phyloP scores from a whole-genome alignment of 2,888 invertebrate species.

The Branchipolynoe longqiensis region DNA sequence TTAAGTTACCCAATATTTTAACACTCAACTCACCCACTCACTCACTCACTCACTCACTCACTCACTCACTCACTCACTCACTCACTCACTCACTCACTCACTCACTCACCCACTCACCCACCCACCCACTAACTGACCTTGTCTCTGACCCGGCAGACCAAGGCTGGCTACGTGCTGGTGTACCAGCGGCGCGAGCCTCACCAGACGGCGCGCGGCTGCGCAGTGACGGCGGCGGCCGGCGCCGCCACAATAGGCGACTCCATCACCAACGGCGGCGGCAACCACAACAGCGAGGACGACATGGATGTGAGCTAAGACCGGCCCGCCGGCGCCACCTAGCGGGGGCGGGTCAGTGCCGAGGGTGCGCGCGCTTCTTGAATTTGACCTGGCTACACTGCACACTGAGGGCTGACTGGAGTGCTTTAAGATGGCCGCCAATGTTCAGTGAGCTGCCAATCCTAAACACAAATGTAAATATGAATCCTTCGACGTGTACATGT shows the following conservation, averaged over 20 bases:
- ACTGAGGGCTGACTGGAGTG: too few relatives aligned
- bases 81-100: too few relatives aligned
- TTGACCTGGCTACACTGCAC: neutral
- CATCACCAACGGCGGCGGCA: conserved; percentile 5
- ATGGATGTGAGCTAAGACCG: conserved; percentile 61
- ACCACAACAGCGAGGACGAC: conserved; percentile 56
- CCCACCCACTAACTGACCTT: too few relatives aligned
- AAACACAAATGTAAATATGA: too few relatives aligned
- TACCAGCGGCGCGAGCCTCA: conserved; percentile 79
- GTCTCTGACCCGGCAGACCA: conserved; percentile 77
- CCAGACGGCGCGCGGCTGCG: neutral
- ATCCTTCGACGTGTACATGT: too few relatives aligned
- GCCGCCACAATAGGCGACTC: conserved; percentile 32
- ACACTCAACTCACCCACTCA: too few relatives aligned
- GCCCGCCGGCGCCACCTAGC: neutral
- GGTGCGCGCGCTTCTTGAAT: neutral
- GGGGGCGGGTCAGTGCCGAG: neutral
- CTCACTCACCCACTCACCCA: too few relatives aligned
- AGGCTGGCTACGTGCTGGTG: conserved; percentile 84
- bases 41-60: too few relatives aligned
- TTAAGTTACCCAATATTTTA: too few relatives aligned
- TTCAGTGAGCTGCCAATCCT: too few relatives aligned
- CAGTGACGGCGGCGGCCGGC: neutral
- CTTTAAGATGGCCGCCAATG: too few relatives aligned
- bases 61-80: too few relatives aligned